Percentiles rank a stretch among this genome's conserved stretches.
Conservation (phyloP, 1,140 invertebrate genomes). For the Trialeurodes vaporariorum region DNA sequence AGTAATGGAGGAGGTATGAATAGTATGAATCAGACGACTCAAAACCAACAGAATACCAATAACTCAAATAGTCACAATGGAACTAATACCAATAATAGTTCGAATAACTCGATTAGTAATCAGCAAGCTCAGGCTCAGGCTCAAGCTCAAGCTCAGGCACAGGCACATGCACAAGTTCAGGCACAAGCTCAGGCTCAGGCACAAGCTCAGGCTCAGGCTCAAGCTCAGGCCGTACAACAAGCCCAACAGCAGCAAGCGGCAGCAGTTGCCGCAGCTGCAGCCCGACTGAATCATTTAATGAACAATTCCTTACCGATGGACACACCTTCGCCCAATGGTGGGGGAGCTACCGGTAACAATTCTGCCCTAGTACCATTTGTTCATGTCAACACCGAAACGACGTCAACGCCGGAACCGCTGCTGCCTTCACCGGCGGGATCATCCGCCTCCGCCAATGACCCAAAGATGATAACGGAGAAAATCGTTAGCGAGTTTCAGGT, state of each 20-base stretch:
- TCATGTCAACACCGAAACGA: not conserved
- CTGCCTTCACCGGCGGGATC: slow-evolving; percentile 10
- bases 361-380: not conserved
- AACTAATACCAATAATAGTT: not conserved
- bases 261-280: not conserved
- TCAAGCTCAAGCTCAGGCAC: too few species aligned
- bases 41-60: too few species aligned
- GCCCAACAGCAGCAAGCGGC: slow-evolving; percentile 12
- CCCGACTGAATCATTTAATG: slow-evolving; percentile 5
- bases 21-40: too few species aligned
- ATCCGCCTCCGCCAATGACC: slow-evolving; percentile 16
- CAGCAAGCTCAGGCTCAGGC: too few species aligned
- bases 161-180: too few species aligned
- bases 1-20: not conserved
- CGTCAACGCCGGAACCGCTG: slow-evolving; percentile 8
- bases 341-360: not conserved
- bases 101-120: not conserved
- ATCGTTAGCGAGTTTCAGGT: slow-evolving; percentile 30
- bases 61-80: not conserved
- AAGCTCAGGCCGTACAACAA: slow-evolving; percentile 12
- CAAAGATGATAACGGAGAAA: slow-evolving; percentile 29
- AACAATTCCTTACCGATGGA: not conserved
- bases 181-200: too few species aligned
- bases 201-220: too few species aligned
- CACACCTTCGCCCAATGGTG: not conserved